Percentiles rank a stretch among this genome's conserved stretches.
Conservation (phyloP, 1,140 invertebrate genomes). For the Drosophila baimaii region DNA sequence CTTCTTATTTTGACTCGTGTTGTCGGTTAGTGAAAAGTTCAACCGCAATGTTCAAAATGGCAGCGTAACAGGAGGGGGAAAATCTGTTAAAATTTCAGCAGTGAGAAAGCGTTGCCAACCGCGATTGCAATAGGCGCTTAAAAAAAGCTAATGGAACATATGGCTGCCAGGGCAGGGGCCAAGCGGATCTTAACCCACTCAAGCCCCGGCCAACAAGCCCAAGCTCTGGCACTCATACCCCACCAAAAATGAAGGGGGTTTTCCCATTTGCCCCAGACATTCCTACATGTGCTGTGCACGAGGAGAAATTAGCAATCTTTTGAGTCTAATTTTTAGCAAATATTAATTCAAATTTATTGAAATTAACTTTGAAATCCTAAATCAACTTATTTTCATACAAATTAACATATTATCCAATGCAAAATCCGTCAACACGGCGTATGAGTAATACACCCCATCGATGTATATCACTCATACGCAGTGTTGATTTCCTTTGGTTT, state of each 20-base stretch:
- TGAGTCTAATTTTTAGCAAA: too few relatives aligned
- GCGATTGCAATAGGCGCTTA: constrained; percentile 72
- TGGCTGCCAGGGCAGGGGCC: constrained; percentile 43
- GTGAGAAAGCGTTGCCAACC: constrained; percentile 28
- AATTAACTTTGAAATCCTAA: not conserved
- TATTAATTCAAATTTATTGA: not conserved
- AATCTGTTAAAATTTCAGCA: constrained; percentile 79
- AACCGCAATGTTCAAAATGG: constrained; percentile 66
- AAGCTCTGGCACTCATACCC: constrained; percentile 4
- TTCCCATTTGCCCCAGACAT: constrained; percentile 6
- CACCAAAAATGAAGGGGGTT: constrained; percentile 23
- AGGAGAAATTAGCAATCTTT: not conserved
- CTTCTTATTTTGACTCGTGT: constrained; percentile 14
- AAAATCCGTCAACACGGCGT: not conserved
- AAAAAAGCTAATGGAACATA: constrained; percentile 80
- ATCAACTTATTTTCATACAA: not conserved
- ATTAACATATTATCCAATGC: not conserved
- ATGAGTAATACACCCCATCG: not conserved
- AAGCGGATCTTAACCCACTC: constrained; percentile 42
- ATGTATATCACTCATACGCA: constrained; percentile 4
- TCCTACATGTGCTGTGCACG: constrained; percentile 11
- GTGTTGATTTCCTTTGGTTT: not conserved
- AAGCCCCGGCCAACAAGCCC: not conserved
- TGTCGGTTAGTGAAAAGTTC: constrained; percentile 42
- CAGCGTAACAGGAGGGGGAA: constrained; percentile 61